Conservation (phyloP, 1,140 invertebrate genomes). For the Drosophila sechellia region DNA sequence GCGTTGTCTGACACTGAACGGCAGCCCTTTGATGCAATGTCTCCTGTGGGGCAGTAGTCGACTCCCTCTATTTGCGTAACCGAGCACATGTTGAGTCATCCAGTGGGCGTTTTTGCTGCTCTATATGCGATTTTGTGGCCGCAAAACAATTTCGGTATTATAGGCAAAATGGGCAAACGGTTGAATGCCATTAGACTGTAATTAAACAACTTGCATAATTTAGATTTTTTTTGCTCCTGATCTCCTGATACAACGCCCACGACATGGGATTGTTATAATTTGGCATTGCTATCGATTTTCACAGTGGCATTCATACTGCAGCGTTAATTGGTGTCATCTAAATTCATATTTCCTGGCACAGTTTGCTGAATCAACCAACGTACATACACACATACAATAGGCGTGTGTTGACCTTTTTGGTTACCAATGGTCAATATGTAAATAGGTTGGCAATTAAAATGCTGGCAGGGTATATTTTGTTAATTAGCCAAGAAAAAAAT, state of each 20-base stretch:
- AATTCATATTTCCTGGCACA: constrained; percentile 57
- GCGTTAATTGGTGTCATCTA: constrained; percentile 64
- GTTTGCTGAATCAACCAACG: constrained; percentile 34
- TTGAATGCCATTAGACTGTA: constrained; percentile 57
- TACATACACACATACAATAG: constrained; percentile 6
- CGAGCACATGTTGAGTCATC: constrained; percentile 74
- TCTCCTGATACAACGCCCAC: constrained; percentile 26
- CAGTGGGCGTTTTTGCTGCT: constrained; percentile 14
- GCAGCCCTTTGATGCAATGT: constrained; percentile 65
- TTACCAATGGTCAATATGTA: constrained; percentile 39
- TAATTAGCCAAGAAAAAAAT: constrained; percentile 29
- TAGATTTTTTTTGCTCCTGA: constrained; percentile 23
- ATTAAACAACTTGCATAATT: constrained; percentile 74
- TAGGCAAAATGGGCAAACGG: constrained; percentile 45
- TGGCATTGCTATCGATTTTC: constrained; percentile 70
- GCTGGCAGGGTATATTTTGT: constrained; percentile 35
- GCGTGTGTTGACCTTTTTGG: constrained; percentile 37
- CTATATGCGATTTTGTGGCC: constrained; percentile 21
- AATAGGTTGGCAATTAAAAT: constrained; percentile 43
- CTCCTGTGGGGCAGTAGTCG: constrained; percentile 65
- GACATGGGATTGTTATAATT: constrained; percentile 24
- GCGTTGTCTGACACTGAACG: constrained; percentile 59
- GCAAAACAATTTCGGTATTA: constrained; percentile 57
- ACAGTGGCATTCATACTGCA: constrained; percentile 3
- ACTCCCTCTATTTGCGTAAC: constrained; percentile 71